Percentiles rank a stretch among this genome's conserved stretches.
Evolutionary conservation across 2,888 invertebrate genomes (phyloP).

Genomic region (Leptopilina drosophilae): DNA sequence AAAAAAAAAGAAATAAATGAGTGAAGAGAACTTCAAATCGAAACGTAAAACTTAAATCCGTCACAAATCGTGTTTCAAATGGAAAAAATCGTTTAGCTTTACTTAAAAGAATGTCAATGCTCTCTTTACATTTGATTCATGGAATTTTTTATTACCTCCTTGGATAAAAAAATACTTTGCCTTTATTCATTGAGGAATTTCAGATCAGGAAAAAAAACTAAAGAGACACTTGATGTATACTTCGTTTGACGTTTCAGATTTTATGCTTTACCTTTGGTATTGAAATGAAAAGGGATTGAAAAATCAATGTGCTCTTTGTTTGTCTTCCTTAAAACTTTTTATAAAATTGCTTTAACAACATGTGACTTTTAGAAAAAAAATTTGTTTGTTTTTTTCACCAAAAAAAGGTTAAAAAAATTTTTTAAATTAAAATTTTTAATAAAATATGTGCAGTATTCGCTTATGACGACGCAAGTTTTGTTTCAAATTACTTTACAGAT

Average conservation of each 20-base stretch:
- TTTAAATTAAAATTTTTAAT: too few relatives aligned
- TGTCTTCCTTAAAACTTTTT: not conserved
- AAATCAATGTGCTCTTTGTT: constrained; percentile 25
- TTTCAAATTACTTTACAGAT: too few relatives aligned
- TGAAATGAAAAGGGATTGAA: constrained; percentile 26
- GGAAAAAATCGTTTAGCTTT: not conserved
- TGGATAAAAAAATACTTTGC: not conserved
- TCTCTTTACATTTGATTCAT: not conserved
- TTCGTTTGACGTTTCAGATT: constrained; percentile 26
- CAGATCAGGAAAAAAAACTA: constrained; percentile 12
- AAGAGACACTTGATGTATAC: not conserved
- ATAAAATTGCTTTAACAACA: not conserved
- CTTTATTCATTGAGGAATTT: constrained; percentile 15
- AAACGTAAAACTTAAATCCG: not conserved
- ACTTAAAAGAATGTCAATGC: constrained; percentile 7
- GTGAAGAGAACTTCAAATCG: not conserved
- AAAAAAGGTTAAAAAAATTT: too few relatives aligned
- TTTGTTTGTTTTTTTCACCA: too few relatives aligned
- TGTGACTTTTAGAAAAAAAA: too few relatives aligned
- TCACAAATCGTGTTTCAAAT: not conserved
- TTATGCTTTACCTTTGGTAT: constrained; percentile 33
- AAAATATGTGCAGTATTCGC: too few relatives aligned
- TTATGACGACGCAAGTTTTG: too few relatives aligned
- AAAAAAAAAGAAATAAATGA: not conserved
- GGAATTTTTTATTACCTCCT: not conserved